A percentile compares a stretch with the other conserved stretches of the same genome.
phyloP scores from a whole-genome alignment of 2,888 invertebrate genomes.

The Horisme vitalbata region DNA sequence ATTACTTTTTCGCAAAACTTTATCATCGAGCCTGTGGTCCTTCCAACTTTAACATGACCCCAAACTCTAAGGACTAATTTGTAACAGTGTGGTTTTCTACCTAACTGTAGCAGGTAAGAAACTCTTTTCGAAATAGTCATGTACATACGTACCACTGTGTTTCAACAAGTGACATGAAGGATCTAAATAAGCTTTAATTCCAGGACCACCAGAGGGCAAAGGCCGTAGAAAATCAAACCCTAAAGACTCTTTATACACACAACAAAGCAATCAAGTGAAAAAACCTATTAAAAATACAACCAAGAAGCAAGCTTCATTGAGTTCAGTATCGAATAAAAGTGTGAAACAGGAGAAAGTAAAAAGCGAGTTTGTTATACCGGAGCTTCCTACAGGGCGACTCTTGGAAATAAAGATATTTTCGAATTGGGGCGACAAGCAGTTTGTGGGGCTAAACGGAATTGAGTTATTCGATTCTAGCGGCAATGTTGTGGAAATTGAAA shows the following conservation, averaged over 20 bases:
- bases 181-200: slow-evolving; percentile 20
- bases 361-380: slow-evolving; percentile 88
- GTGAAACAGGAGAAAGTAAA: slow-evolving; percentile 49
- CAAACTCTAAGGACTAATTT: too few relatives aligned
- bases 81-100: too few relatives aligned
- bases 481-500: slow-evolving; percentile 80
- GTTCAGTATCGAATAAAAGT: slow-evolving; percentile 47
- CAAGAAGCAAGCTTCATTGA: slow-evolving; percentile 50
- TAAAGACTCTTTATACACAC: slow-evolving; percentile 42
- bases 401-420: slow-evolving; percentile 86
- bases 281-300: slow-evolving; percentile 45
- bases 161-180: too few relatives aligned
- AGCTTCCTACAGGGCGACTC: slow-evolving; percentile 87
- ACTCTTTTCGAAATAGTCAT: too few relatives aligned
- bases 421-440: slow-evolving; percentile 92
- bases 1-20: too few relatives aligned
- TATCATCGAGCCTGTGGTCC: too few relatives aligned
- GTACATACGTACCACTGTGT: too few relatives aligned
- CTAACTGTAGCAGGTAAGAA: too few relatives aligned
- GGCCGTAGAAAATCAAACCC: slow-evolving; percentile 39
- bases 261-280: slow-evolving; percentile 37
- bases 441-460: slow-evolving; percentile 90
- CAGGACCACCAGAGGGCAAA: slow-evolving; percentile 47
- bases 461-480: slow-evolving; percentile 88
- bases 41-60: too few relatives aligned